phyloP scores from a whole-genome alignment of 2,888 invertebrate species.

The Cryptophagus acutangulus region DNA sequence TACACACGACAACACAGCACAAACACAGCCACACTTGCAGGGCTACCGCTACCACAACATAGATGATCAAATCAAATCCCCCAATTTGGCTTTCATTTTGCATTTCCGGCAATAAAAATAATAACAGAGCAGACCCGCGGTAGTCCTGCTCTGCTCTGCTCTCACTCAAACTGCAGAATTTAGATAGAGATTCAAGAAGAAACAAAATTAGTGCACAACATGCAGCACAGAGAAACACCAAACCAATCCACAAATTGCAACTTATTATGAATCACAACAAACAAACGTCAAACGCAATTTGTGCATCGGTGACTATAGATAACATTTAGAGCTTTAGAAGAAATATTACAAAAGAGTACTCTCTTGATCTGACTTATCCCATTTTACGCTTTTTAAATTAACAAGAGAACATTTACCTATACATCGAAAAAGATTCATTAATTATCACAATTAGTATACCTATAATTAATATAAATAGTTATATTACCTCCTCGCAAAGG shows the following conservation, averaged over 20 bases:
- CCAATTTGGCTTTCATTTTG: constrained; percentile 7
- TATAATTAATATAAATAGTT: too few species aligned
- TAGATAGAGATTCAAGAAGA: constrained; percentile 20
- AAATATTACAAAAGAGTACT: too few species aligned
- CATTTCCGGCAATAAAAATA: constrained; percentile 9
- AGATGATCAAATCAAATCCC: constrained; percentile 25
- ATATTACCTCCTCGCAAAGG: constrained; percentile 90
- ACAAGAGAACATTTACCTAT: too few species aligned
- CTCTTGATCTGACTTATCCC: too few species aligned
- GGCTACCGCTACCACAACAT: constrained; percentile 51
- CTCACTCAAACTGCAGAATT: constrained; percentile 3
- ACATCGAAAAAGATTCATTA: too few species aligned
- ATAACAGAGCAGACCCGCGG: constrained; percentile 28
- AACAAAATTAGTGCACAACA: constrained; percentile 35
- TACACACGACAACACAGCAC: constrained; percentile 44
- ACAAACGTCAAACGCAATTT: constrained; percentile 4
- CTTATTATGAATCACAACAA: constrained; percentile 23
- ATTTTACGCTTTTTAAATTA: too few species aligned
- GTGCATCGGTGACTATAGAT: too few species aligned
- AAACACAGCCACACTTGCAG: constrained; percentile 50
- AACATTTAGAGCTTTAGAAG: constrained; percentile 34
- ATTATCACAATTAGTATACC: too few species aligned
- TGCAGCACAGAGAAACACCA: constrained; percentile 43
- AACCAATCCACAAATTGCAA: too few species aligned
- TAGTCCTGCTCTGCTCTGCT: constrained; percentile 38